Base-by-base conservation (phyloP, 2,797 vertebrate species). In the Sarcophilus harrisii region DNA sequence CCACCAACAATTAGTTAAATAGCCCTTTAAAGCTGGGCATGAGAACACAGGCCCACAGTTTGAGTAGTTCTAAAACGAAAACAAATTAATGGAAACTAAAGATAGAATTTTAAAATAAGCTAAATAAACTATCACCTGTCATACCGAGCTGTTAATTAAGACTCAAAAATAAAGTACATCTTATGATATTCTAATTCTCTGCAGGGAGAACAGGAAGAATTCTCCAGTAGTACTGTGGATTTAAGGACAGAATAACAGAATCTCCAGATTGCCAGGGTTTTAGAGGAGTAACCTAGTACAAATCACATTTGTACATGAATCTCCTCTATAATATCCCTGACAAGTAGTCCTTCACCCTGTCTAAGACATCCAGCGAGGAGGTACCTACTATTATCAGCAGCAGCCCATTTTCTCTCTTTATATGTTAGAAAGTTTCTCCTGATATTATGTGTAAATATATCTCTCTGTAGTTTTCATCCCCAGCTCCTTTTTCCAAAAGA, bases 11-110 rank as follows among this genome's bases (percentile, higher is more conserved):
- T 1, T 55, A 90, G n/a, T 58, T 87, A 92, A 90, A 92, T 6
- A 1, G 95, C n/a, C 93, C 91, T 93, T 57, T 28, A 92, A 58
- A 60, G 55, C 32, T 92, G 91, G 38, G 30, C 73, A 87, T 90
- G 90, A 87, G 49, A 59, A 87, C 73, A 45, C 1, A 1, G 55
- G 73, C 92, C 62, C 96, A 60, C 91, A 81, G 52, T 52, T 54
- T 93, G 91, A 4, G 0, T 89, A 93, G 10, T 45, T 87, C 58
- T 30, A 89, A 59, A 94, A 92, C 66, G 29, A 24, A 38, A 92
- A 57, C 32, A 93, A 93, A 90, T 2, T 38, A 38, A 90, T 73
- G 73, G 11, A 27, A 66, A 66, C 81, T 92, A 38, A 29, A 90
- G n/a, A 91, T 49, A 62, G 55, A 81, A 81, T 81, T 73, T 73